phyloP scores from a whole-genome alignment of 2,113 vertebrate species.

The Phainopepla nitens region DNA sequence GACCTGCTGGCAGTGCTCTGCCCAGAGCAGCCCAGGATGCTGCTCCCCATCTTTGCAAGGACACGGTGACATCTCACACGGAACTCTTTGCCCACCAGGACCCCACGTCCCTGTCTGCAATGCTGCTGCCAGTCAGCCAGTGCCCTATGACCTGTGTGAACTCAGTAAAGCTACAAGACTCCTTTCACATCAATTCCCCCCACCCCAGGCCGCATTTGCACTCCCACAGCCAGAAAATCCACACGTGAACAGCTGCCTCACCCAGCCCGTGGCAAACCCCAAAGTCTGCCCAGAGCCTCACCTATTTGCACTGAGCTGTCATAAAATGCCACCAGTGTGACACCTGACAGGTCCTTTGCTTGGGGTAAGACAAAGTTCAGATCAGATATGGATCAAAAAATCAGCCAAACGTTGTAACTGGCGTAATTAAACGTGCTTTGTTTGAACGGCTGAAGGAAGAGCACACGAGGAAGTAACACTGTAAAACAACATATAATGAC shows the following conservation, averaged over 20 bases:
- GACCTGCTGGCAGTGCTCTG: neutral
- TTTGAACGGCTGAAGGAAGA: neutral
- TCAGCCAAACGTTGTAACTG: neutral
- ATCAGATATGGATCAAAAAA: neutral
- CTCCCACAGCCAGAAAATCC: neutral
- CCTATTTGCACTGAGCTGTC: neutral
- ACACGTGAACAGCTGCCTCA: neutral
- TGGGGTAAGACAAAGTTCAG: neutral
- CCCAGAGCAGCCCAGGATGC: neutral
- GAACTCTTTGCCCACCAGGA: neutral
- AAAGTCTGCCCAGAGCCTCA: neutral
- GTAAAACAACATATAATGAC: neutral
- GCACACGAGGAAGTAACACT: neutral
- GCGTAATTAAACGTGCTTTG: neutral
- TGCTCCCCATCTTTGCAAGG: neutral
- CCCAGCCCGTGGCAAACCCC: neutral
- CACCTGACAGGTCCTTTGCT: neutral
- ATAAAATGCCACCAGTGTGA: neutral
- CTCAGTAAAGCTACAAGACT: neutral
- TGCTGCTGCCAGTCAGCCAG: accelerated
- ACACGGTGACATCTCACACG: accelerated
- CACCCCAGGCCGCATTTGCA: neutral
- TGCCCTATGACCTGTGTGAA: neutral
- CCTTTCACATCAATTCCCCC: neutral
- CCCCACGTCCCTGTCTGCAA: accelerated